Conservation (phyloP, 1,140 invertebrate species). For the Meteorus sp. region DNA sequence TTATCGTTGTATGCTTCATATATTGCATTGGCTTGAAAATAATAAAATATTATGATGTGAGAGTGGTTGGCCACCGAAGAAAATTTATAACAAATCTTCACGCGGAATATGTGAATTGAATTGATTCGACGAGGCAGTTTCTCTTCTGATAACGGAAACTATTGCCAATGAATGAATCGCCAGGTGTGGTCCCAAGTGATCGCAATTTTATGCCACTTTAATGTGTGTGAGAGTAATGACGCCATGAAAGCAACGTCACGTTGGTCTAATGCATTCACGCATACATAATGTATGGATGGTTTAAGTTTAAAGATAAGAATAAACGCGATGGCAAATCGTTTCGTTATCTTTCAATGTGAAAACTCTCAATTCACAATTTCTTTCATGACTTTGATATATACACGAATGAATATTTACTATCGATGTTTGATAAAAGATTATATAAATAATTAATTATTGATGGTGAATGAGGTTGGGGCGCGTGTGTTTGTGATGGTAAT, state of each 20-base stretch:
- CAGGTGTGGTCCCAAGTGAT: slow-evolving; percentile 26
- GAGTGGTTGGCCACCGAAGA: too few species aligned
- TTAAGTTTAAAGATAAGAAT: slow-evolving; percentile 23
- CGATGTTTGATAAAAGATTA: slow-evolving; percentile 4
- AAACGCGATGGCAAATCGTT: slow-evolving; percentile 5
- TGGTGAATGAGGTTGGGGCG: background rate
- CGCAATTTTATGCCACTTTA: slow-evolving; percentile 28
- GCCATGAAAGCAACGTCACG: slow-evolving; percentile 21
- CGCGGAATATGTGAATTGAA: too few species aligned
- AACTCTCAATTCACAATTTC: background rate
- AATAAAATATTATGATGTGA: too few species aligned
- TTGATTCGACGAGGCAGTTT: background rate
- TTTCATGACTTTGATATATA: background rate
- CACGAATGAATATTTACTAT: too few species aligned
- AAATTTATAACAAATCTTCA: too few species aligned
- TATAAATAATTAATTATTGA: slow-evolving; percentile 3
- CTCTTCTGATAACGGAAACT: slow-evolving; percentile 14
- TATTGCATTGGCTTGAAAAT: too few species aligned
- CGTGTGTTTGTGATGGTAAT: too few species aligned
- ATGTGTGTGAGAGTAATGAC: slow-evolving; percentile 24
- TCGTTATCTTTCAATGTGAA: slow-evolving; percentile 3
- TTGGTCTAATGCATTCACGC: slow-evolving; percentile 20
- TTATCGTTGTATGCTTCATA: too few species aligned
- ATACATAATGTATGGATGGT: slow-evolving; percentile 22
- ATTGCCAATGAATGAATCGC: slow-evolving; percentile 15